Evolutionary conservation across 1,140 invertebrate species (phyloP).

Genomic region (Brachionus rotundiformis): DNA sequence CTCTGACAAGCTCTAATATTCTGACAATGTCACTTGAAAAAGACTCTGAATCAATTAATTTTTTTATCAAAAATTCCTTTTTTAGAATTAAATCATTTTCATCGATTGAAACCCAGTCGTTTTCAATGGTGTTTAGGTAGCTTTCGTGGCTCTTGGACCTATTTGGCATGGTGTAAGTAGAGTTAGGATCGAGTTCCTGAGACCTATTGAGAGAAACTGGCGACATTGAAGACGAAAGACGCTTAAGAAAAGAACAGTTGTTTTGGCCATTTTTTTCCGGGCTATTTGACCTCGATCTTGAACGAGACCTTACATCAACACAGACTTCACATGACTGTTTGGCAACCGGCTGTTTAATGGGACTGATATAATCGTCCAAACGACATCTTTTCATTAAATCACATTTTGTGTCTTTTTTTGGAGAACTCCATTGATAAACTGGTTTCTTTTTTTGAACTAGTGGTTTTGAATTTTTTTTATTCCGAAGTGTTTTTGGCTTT

Average conservation of each 20-base stretch:
- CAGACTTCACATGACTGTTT: neutral
- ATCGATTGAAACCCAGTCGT: neutral
- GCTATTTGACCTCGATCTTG: neutral
- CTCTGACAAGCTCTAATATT: neutral
- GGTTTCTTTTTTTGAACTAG: neutral
- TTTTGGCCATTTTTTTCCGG: neutral
- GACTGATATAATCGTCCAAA: neutral
- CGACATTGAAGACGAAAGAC: neutral
- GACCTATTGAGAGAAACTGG: constrained; percentile 27
- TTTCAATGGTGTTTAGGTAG: neutral
- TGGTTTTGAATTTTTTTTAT: neutral
- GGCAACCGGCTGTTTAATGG: neutral
- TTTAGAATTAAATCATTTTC: constrained; percentile 28
- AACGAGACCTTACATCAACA: neutral
- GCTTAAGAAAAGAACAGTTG: constrained; percentile 14
- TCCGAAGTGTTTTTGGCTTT: neutral
- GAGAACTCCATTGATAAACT: neutral
- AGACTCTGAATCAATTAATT: constrained; percentile 35
- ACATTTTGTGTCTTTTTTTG: neutral
- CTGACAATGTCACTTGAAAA: constrained; percentile 22
- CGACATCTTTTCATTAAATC: constrained; percentile 18
- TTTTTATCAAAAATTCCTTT: constrained; percentile 36
- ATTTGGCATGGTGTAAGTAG: neutral
- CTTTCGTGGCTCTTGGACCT: constrained; percentile 29
- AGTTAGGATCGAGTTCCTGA: neutral